Base-by-base conservation (phyloP, 2,888 invertebrate species). In the Campoletis raptor region DNA sequence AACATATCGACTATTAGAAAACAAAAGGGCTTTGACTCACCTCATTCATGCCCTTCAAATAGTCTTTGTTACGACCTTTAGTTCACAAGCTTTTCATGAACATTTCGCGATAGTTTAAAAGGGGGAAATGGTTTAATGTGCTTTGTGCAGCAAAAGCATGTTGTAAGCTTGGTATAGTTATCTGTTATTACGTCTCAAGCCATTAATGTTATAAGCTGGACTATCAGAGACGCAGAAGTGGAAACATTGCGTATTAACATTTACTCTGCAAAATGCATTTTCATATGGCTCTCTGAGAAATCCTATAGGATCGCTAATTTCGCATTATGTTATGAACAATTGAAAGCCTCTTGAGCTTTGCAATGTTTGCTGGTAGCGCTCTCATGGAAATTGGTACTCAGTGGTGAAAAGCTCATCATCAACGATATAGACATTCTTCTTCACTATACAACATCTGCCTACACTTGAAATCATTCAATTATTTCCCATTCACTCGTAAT, bases 151-250 rank as follows among this genome's bases (percentile, higher is more conserved):
- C 57, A 42, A 64, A 42, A 80, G 76, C 52, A 57, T 15, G 67
- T 52, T 86, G 77, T 84, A 78, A 86, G 84, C 84, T 84, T 72
- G 21, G 64, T 70, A 78, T 12, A 24, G 52, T 81, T 86, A 77
- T 81, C 84, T 69, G 81, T 84, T 84, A 86, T 84, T 86, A 74
- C 69, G 54, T 77, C 80, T 83, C 76, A 70, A 66, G 45, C 79
- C 70, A 83, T 85, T 83, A 85, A 57, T 64, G 54, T 70, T 70
- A 76, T 79, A 79, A 83, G 83, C 85, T 79, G 61, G 15, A 42
- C 73, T 40, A 69, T 83, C 67, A n/a, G 67, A 64, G 69, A 30
- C 30, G 30, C 30, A 30, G 48, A 12, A 74, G 24, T 8, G 36
- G 64, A 77, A 81, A 36, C 64, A 70, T 66, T 52, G 21, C 30